Conservation (phyloP, 2,888 invertebrate species). For the Apeira syringaria region DNA sequence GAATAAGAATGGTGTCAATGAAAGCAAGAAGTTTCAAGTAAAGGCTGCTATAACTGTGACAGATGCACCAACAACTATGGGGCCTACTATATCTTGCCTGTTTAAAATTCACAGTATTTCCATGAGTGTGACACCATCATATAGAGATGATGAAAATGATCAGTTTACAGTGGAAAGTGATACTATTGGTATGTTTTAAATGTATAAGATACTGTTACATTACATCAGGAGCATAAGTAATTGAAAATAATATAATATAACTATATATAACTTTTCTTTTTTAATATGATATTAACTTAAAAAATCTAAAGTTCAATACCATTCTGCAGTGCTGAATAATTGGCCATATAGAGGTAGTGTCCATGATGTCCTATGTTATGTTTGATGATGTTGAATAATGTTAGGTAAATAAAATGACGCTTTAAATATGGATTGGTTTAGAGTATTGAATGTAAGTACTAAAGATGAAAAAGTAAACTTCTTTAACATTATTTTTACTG, state of each 20-base stretch:
- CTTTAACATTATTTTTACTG: background rate
- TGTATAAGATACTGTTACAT: no score
- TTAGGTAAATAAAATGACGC: conserved; percentile 4
- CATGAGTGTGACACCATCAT: conserved; percentile 65
- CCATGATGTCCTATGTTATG: no score
- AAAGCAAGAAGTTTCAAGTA: conserved; percentile 52
- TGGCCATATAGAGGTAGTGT: no score
- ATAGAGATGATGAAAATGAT: conserved; percentile 61
- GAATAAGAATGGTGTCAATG: conserved; percentile 49
- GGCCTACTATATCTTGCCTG: conserved; percentile 61
- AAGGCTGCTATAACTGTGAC: conserved; percentile 50
- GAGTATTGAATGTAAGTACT: background rate
- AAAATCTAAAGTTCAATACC: no score
- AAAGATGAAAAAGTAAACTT: background rate
- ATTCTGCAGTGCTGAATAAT: no score
- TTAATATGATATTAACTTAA: no score
- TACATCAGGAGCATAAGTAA: no score
- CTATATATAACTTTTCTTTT: no score
- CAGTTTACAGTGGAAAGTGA: conserved; percentile 66
- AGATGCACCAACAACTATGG: conserved; percentile 48
- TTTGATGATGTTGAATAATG: no score
- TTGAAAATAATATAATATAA: no score
- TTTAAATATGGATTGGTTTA: background rate
- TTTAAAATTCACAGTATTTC: conserved; percentile 68
- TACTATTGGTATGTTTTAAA: conserved; percentile 63